Evolutionary conservation across 35 echinoderm and acorn worm genomes (phyloP).

Genomic region (Eucidaris tribuloides): DNA sequence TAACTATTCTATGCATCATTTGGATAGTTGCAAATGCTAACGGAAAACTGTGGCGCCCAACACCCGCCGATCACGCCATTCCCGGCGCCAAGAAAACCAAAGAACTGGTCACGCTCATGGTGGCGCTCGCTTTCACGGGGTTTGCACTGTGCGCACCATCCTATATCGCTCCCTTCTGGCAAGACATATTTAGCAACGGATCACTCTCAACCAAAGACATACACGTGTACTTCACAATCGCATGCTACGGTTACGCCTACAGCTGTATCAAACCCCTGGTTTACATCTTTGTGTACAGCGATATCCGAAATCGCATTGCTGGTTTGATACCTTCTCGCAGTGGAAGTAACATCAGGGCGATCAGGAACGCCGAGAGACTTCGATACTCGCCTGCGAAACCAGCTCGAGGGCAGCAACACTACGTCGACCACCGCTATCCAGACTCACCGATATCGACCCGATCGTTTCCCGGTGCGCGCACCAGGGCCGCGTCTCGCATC

Average conservation of each 20-base stretch:
- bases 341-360: not conserved
- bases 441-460: constrained; percentile 2
- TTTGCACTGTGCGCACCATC: not conserved
- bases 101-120: not conserved
- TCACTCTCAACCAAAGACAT: not conserved
- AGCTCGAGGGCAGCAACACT: not conserved
- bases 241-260: constrained; percentile 1
- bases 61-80: not conserved
- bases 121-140: not conserved
- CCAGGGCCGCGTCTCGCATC: not conserved
- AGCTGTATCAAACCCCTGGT: constrained; percentile 12
- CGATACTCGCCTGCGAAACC: not conserved
- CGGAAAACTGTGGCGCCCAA: constrained; percentile 10
- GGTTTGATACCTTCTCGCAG: not conserved
- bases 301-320: not conserved
- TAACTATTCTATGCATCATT: not conserved
- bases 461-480: constrained; percentile 1
- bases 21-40: not conserved
- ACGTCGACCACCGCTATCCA: constrained; percentile 4
- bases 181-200: not conserved
- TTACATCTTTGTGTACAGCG: constrained; percentile 15
- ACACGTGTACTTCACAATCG: not conserved
- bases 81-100: constrained; percentile 4
- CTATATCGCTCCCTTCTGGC: not conserved
- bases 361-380: not conserved